phyloP scores from a whole-genome alignment of 2,113 vertebrate genomes.

The Vidua macroura region DNA sequence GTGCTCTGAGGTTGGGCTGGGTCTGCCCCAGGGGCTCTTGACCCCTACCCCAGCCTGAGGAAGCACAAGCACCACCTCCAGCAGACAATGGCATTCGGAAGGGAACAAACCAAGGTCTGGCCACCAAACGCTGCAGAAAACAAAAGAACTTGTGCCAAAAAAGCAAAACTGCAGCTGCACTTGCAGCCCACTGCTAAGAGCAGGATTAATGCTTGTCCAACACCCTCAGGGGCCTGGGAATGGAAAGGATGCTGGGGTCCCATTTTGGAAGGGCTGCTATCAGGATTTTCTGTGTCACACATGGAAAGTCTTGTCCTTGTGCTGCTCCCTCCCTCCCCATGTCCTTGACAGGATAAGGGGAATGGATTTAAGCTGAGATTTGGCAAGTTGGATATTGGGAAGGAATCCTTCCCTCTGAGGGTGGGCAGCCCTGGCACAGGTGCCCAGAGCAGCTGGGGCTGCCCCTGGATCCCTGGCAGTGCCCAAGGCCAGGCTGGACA shows the following conservation, averaged over 20 bases:
- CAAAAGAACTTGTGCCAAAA: background rate
- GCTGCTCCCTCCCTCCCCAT: background rate
- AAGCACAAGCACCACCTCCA: background rate
- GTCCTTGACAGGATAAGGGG: background rate
- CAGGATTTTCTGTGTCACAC: background rate
- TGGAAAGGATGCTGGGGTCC: background rate
- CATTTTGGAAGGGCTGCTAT: background rate
- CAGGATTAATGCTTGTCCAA: background rate
- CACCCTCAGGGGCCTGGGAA: rapidly evolving
- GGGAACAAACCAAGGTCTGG: background rate
- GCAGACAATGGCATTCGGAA: background rate
- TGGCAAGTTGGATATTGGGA: background rate
- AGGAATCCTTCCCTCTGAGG: rapidly evolving
- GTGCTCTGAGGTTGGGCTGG: background rate
- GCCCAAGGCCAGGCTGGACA: background rate
- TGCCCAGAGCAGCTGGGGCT: background rate
- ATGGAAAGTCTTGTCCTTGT: background rate
- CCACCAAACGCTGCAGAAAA: background rate
- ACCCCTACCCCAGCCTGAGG: background rate
- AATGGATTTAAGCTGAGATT: background rate
- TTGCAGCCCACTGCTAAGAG: background rate
- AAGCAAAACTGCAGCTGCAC: background rate
- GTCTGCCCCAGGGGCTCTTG: background rate
- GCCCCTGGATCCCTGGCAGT: background rate
- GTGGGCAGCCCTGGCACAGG: background rate